Evolutionary conservation across 2,113 vertebrate genomes (phyloP).

Genomic region (Oophaga pumilio): DNA sequence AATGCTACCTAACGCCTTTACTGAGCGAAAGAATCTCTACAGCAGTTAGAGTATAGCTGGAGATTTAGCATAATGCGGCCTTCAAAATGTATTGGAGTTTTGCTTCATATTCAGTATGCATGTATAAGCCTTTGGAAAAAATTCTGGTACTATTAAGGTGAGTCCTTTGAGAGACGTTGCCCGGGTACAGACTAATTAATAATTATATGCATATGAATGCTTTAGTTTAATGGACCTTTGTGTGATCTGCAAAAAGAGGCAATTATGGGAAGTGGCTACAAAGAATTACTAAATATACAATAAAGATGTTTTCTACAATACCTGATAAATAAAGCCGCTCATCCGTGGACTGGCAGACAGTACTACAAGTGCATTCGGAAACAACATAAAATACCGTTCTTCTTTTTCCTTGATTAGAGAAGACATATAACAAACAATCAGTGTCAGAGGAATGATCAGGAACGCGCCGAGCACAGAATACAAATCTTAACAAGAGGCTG

Average conservation of each 20-base stretch:
- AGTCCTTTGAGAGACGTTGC: too few relatives aligned
- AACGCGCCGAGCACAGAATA: neutral
- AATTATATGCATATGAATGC: neutral
- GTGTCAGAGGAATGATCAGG: neutral
- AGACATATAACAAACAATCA: neutral
- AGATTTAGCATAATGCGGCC: too few relatives aligned
- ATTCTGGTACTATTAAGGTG: too few relatives aligned
- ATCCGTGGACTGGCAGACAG: conserved; percentile 93
- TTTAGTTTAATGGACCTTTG: neutral
- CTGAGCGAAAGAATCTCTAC: too few relatives aligned
- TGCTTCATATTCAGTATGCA: too few relatives aligned
- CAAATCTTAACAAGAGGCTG: neutral
- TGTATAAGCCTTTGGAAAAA: too few relatives aligned
- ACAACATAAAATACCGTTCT: conserved; percentile 92
- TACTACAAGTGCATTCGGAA: conserved; percentile 86
- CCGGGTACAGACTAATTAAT: too few relatives aligned
- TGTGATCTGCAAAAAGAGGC: neutral
- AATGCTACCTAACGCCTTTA: too few relatives aligned
- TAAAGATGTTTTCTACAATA: conserved; percentile 61
- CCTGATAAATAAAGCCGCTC: conserved; percentile 99
- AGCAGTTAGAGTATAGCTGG: too few relatives aligned
- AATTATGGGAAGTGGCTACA: neutral
- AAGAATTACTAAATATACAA: neutral
- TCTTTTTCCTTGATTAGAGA: conserved; percentile 84
- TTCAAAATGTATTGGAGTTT: too few relatives aligned